A percentile compares a stretch with the other conserved stretches of the same genome.
Evolutionary conservation across 1,140 invertebrate genomes (phyloP).

Genomic region (Formica exsecta): DNA sequence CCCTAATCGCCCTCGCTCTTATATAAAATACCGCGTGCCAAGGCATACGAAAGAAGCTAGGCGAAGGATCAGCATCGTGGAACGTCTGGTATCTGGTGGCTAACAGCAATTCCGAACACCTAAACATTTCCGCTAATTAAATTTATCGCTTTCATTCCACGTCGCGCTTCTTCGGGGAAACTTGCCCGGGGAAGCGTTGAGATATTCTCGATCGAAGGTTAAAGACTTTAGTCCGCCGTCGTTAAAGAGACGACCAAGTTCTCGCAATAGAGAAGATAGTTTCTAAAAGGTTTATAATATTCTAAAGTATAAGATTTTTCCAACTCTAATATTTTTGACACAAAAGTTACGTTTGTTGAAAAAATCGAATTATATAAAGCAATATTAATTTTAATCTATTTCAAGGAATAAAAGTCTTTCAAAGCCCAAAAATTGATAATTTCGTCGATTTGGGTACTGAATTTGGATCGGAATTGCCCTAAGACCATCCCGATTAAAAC

Average conservation of each 20-base stretch:
- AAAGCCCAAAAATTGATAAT: background rate
- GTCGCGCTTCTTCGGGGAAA: conserved; percentile 49
- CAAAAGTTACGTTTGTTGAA: background rate
- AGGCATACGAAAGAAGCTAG: conserved; percentile 50
- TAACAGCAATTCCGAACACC: conserved; percentile 41
- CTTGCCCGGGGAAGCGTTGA: conserved; percentile 30
- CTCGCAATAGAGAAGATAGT: conserved; percentile 2
- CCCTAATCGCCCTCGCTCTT: conserved; percentile 11
- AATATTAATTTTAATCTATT: background rate
- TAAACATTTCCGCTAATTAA: conserved; percentile 64
- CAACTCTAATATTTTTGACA: background rate
- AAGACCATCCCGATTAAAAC: conserved; percentile 27
- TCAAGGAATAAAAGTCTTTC: background rate
- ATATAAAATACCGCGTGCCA: conserved; percentile 44
- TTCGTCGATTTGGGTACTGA: background rate
- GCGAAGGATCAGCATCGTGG: conserved; percentile 29
- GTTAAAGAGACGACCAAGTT: background rate
- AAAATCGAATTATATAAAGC: background rate
- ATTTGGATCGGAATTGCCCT: background rate
- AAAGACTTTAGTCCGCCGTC: conserved; percentile 24
- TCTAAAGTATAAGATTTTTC: background rate
- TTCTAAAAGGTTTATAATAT: conserved; percentile 8
- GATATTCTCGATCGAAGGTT: conserved; percentile 53
- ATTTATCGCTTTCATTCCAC: conserved; percentile 73
- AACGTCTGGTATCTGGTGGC: conserved; percentile 54